Base-by-base conservation (phyloP, 2,113 vertebrate genomes). In the Oncorhynchus mykiss region DNA sequence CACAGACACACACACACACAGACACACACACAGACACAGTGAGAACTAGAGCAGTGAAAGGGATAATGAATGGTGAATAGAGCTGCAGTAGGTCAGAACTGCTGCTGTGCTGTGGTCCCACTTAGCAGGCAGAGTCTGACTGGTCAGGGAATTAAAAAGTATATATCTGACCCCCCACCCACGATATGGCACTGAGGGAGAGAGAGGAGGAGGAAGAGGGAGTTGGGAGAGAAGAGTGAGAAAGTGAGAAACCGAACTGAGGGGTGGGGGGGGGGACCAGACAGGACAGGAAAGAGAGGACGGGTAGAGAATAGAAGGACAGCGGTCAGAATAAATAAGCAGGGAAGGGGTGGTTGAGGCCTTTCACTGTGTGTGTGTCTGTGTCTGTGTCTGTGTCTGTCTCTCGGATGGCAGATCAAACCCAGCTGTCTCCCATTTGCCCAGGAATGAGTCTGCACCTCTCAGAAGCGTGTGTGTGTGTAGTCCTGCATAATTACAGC, bases 341-440 rank as follows among this genome's bases (percentile, higher is more conserved):
- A 90, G 76, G 87, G 78, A 77, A 83, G 86, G 88, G 83, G 83
- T 88, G 88, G 88, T 39, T 87, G 88, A 90, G 87, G 90, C 88
- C 84, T 88, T 72, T 80, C 82, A 87, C 87, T 74, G 72, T 75
- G 74, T 70, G 49, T 57, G 20, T 69, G 13, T 74, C 64, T 74
- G 74, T 68, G 71, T 74, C 64, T 74, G 74, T 68, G 71, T 80
- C 9, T 86, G 75, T 86, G 82, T 81, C 29, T 59, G 74, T 75
- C 66, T 34, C 24, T 75, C 64, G 70, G 86, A 73, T 87, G 93
- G 84, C 93, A 91, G 92, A 91, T 92, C 91, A 91, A 93, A 88
- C 82, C 86, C 93, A 94, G 93, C 92, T 94, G 93, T 90, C 90
- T 93, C 88, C 89, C 89, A 93, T 94, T 93, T 93, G 83, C 88